Conservation (phyloP, 2,888 invertebrate genomes). For the Oeneis ivallda region DNA sequence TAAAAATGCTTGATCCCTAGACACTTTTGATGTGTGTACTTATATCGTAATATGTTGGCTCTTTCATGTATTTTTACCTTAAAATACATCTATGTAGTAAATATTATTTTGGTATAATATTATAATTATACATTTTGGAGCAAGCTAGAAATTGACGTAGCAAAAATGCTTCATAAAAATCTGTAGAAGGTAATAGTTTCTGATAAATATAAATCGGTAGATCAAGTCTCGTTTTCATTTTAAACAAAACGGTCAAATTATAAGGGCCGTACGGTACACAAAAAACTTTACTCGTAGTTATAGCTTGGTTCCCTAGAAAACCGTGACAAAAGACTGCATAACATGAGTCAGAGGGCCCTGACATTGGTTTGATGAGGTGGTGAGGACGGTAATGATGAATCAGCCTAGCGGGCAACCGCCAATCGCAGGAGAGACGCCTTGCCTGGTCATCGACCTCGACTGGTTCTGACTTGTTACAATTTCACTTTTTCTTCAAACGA, state of each 20-base stretch:
- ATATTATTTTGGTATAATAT: too few species aligned
- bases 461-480: conserved; percentile 77
- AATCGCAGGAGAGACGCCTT: conserved; percentile 51
- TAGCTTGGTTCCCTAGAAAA: conserved; percentile 6
- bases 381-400: conserved; percentile 61
- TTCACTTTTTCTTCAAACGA: conserved; percentile 71
- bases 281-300: background rate
- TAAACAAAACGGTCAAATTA: background rate
- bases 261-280: background rate
- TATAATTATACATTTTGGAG: too few species aligned
- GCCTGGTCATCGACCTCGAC: conserved; percentile 76
- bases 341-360: conserved; percentile 51
- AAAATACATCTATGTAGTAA: too few species aligned
- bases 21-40: too few species aligned
- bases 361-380: conserved; percentile 52
- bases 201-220: too few species aligned
- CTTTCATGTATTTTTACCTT: too few species aligned
- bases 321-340: conserved; percentile 40
- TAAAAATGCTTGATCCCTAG: too few species aligned
- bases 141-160: too few species aligned
- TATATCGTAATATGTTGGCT: too few species aligned
- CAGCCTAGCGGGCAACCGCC: conserved; percentile 64
- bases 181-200: too few species aligned
- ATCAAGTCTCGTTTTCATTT: too few species aligned
- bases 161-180: too few species aligned